A percentile compares a stretch with the other conserved stretches of the same genome.
These are phyloP conservation scores for Saccostrea echinata DNA, from an alignment of 1,140 invertebrate genomes.

Conservation along the genomic window DNA sequence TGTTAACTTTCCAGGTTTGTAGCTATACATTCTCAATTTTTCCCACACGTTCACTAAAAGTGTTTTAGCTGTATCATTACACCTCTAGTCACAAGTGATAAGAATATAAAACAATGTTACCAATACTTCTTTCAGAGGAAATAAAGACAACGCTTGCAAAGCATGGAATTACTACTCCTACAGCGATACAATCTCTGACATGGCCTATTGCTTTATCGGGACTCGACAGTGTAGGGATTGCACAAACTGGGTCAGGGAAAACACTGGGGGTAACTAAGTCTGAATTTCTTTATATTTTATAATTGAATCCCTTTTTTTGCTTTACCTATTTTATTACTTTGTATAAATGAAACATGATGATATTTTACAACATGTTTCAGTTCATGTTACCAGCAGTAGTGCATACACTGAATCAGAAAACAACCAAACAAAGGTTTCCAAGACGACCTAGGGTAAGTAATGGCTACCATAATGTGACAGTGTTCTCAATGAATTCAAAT, in stretches of 20 bases:
- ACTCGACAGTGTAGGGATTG: constrained; percentile 86
- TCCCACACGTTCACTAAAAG: too few relatives aligned
- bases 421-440: not conserved
- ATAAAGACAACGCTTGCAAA: constrained; percentile 72
- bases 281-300: too few relatives aligned
- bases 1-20: not conserved
- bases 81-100: too few relatives aligned
- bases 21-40: too few relatives aligned
- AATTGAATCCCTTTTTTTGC: too few relatives aligned
- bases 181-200: constrained; percentile 83
- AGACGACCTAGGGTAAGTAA: not conserved
- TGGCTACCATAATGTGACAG: too few relatives aligned
- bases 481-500: too few relatives aligned
- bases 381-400: constrained; percentile 88
- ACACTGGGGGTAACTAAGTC: constrained; percentile 75
- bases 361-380: constrained; percentile 64
- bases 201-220: constrained; percentile 96
- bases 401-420: constrained; percentile 93
- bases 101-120: too few relatives aligned
- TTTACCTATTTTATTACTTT: too few relatives aligned
- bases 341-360: not conserved
- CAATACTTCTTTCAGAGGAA: constrained; percentile 72
- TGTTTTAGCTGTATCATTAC: too few relatives aligned
- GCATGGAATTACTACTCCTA: constrained; percentile 87
- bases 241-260: constrained; percentile 82